Evolutionary conservation across 2,888 invertebrate species (phyloP), one percentile per base, ranked within the genome.

Genomic region (Poecilus cupreus): DNA sequence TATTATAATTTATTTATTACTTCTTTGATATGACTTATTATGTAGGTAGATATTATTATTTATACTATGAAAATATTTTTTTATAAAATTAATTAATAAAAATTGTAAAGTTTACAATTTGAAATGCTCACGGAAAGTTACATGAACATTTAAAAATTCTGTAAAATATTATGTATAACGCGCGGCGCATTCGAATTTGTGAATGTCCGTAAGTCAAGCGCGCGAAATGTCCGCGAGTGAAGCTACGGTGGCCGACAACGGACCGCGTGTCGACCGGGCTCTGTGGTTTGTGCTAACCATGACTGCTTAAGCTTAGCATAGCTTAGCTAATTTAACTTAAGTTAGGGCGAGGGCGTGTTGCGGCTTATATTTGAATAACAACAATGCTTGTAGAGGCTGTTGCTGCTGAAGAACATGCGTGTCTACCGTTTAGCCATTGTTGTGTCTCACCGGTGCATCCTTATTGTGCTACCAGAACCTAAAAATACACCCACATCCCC

Each of bases 281-380:
- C 18, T 20, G n/a, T 11, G 20, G 39, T 77, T 11, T 6, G 39
- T 13, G 13, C 8, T 6, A 43, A 10, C n/a, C 32, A 26, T 10
- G 74, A 49, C 76, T 76, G 24, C 43, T 77, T 57, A 77, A 39
- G 24, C 43, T 77, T 57, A 77, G 57, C 57, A 79, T 68, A 68
- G n/a, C n/a, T n/a, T n/a, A n/a, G n/a, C n/a, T n/a, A n/a, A n/a
- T n/a, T n/a, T n/a, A n/a, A n/a, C n/a, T n/a, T n/a, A n/a, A n/a
- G n/a, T n/a, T n/a, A n/a, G n/a, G n/a, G n/a, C n/a, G n/a, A n/a
- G 79, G 64, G 68, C 68, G 68, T 68, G 68, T 32, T 51, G n/a
- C 37, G 37, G 46, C 46, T 79, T 68, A 26, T 79, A 79, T 79
- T 79, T 79, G 70, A 79, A 79, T 79, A 79, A 79, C 51, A 79